Conservation (phyloP, 2,797 vertebrate species). For the Epinephelus coioides region DNA sequence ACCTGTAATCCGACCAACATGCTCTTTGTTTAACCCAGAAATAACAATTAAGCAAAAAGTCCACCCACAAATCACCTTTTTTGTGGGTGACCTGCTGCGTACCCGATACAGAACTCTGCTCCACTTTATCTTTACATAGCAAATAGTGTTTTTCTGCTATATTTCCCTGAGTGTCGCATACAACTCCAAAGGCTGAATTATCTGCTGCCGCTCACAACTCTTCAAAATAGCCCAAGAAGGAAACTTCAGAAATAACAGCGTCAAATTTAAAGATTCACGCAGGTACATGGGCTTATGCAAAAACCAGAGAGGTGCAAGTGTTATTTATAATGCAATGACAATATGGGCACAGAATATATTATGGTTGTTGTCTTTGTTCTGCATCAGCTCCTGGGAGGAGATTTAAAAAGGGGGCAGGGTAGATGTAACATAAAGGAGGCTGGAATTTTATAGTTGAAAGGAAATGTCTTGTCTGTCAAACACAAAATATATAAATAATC, state of each 20-base stretch:
- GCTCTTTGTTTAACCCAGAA: too few species aligned
- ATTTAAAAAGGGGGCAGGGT: constrained; percentile 52
- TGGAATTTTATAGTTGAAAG: constrained; percentile 52
- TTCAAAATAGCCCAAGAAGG: constrained; percentile 37
- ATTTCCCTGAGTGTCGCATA: neutral
- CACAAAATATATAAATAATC: constrained; percentile 58
- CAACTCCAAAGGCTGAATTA: neutral
- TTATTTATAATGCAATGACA: constrained; percentile 67
- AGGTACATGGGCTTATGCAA: constrained; percentile 23
- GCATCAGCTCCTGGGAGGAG: constrained; percentile 51
- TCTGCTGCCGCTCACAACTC: neutral
- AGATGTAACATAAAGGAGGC: constrained; percentile 45
- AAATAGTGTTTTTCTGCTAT: too few species aligned
- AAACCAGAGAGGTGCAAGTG: constrained; percentile 25
- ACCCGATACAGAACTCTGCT: too few species aligned
- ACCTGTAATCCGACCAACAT: too few species aligned
- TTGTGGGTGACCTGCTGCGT: too few species aligned
- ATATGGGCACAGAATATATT: constrained; percentile 62
- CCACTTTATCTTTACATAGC: too few species aligned
- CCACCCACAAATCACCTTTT: too few species aligned
- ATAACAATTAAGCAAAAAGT: too few species aligned
- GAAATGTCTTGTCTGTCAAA: constrained; percentile 50
- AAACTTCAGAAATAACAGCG: constrained; percentile 19
- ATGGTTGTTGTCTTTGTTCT: constrained; percentile 67
- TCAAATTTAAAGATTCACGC: constrained; percentile 34